phyloP scores from a whole-genome alignment of 2,113 vertebrate species.

The Hippocampus mohnikei region DNA sequence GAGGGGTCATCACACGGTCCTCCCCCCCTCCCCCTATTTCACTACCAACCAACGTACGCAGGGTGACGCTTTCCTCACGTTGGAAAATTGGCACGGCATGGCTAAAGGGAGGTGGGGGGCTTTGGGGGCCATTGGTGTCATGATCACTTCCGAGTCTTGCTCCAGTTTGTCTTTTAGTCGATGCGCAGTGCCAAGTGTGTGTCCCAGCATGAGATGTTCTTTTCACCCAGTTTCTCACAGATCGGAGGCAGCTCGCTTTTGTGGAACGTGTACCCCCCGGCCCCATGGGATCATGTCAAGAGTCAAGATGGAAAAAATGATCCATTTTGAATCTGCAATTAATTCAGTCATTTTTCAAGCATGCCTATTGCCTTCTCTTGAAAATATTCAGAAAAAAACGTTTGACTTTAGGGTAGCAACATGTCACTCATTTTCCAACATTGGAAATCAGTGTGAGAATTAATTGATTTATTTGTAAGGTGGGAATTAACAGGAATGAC shows the following conservation, averaged over 20 bases:
- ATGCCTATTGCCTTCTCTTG: too few relatives aligned
- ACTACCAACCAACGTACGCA: conserved; percentile 37
- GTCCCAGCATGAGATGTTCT: conserved; percentile 19
- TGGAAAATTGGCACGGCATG: conserved; percentile 37
- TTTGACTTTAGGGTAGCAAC: too few relatives aligned
- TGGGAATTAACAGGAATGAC: too few relatives aligned
- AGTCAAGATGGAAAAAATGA: background rate
- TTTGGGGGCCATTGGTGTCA: conserved; percentile 29
- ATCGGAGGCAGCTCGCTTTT: background rate
- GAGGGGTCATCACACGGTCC: conserved; percentile 15
- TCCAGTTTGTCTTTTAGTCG: conserved; percentile 1
- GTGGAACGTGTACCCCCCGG: background rate
- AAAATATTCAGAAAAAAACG: too few relatives aligned
- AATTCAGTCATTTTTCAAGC: too few relatives aligned
- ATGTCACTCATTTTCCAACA: too few relatives aligned
- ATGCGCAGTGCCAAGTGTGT: conserved; percentile 36
- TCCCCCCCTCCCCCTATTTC: conserved; percentile 58
- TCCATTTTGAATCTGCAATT: background rate
- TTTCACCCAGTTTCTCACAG: conserved; percentile 13
- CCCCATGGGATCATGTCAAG: too few relatives aligned
- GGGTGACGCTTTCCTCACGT: conserved; percentile 13
- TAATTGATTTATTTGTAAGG: too few relatives aligned
- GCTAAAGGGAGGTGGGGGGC: conserved; percentile 59
- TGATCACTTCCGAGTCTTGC: conserved; percentile 52
- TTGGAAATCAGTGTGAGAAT: too few relatives aligned